phyloP scores from a whole-genome alignment of 2,797 vertebrate genomes.

The Microcaecilia unicolor region DNA sequence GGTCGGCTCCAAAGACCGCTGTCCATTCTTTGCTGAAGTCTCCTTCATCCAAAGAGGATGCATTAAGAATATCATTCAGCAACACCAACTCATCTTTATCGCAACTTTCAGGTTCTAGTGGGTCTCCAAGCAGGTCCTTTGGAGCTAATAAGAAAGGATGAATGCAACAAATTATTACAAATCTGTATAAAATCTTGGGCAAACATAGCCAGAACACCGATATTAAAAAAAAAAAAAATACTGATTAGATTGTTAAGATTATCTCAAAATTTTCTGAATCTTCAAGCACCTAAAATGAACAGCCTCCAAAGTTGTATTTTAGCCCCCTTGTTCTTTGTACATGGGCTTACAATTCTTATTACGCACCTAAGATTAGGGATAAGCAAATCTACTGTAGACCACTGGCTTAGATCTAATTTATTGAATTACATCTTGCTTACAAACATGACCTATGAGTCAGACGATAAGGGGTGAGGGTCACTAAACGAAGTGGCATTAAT shows the following conservation, averaged over 20 bases:
- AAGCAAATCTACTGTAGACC: no score
- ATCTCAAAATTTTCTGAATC: not conserved
- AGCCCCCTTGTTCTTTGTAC: no score
- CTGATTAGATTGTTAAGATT: not conserved
- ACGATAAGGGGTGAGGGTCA: no score
- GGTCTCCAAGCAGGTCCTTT: constrained; percentile 34
- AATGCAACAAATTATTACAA: not conserved
- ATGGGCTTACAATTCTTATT: no score
- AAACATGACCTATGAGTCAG: no score
- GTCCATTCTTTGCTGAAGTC: constrained; percentile 82
- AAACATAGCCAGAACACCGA: not conserved
- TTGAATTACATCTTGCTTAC: no score
- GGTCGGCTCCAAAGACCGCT: constrained; percentile 72
- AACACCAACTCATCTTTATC: constrained; percentile 74
- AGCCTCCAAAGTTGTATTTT: no score
- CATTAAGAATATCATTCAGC: constrained; percentile 77
- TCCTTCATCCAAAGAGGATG: constrained; percentile 66
- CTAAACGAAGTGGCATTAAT: no score
- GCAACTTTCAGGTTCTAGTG: constrained; percentile 42
- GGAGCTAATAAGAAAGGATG: constrained; percentile 33
- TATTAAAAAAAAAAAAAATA: not conserved
- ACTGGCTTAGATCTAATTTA: no score
- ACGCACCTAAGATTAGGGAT: no score
- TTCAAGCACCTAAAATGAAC: no score
- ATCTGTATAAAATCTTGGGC: not conserved